Evolutionary conservation across 2,113 vertebrate species (phyloP).

Genomic region (Jacana jacana): DNA sequence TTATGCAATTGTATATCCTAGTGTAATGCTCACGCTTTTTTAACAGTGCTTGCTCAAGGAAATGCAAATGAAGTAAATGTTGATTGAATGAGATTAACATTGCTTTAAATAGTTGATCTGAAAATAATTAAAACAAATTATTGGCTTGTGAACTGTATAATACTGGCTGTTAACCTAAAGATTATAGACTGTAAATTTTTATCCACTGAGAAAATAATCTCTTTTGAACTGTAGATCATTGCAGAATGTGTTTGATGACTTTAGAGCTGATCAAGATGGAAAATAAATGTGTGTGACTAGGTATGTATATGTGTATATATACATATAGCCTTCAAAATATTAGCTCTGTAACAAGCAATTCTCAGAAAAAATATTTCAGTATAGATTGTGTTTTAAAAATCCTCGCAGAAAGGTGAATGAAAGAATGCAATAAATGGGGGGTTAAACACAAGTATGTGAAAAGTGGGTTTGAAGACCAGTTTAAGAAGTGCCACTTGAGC

Average conservation of each 20-base stretch:
- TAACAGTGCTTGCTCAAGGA: not conserved
- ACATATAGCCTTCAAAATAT: not conserved
- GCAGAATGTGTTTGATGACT: not conserved
- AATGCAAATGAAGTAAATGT: not conserved
- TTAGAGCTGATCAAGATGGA: not conserved
- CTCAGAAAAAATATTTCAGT: not conserved
- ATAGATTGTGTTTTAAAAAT: not conserved
- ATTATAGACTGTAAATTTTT: not conserved
- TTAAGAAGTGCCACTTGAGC: not conserved
- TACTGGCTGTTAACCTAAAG: not conserved
- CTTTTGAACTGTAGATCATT: not conserved
- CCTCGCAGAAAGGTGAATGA: not conserved
- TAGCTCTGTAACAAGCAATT: not conserved
- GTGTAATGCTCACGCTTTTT: not conserved
- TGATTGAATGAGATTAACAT: not conserved
- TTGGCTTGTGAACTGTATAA: not conserved
- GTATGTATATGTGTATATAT: too few relatives aligned
- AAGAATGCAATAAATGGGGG: not conserved
- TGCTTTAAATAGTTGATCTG: not conserved
- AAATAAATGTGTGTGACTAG: not conserved
- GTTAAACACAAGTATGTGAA: not conserved
- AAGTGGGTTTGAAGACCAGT: not conserved
- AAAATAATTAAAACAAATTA: constrained; percentile 12
- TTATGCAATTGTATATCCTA: not conserved
- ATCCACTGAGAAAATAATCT: not conserved